phyloP scores from a whole-genome alignment of 2,113 vertebrate species.

The Dunckerocampus dactyliophorus region DNA sequence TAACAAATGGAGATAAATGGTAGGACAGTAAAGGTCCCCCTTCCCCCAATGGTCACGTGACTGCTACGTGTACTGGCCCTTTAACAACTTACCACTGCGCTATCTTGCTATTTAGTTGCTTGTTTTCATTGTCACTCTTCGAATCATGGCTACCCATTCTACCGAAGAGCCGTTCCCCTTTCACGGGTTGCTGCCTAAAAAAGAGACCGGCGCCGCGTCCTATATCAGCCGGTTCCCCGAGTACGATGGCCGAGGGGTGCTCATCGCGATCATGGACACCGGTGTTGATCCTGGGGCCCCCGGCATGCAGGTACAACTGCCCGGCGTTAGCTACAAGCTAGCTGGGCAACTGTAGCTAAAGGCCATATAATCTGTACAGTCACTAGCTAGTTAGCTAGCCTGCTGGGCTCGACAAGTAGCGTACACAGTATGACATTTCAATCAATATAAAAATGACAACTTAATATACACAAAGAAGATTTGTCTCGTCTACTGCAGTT shows the following conservation, averaged over 20 bases:
- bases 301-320: conserved; percentile 88
- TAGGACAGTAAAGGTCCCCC: too few relatives aligned
- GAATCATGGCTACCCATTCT: conserved; percentile 81
- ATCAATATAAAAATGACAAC: conserved; percentile 29
- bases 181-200: conserved; percentile 93
- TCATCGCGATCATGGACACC: conserved; percentile 91
- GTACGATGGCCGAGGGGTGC: conserved; percentile 88
- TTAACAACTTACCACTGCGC: conserved; percentile 56
- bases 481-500: not conserved
- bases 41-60: too few relatives aligned
- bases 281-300: conserved; percentile 95
- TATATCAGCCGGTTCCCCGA: conserved; percentile 88
- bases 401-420: not conserved
- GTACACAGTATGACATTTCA: not conserved
- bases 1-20: too few relatives aligned
- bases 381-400: conserved; percentile 7
- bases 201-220: conserved; percentile 89
- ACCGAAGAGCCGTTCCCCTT: conserved; percentile 90
- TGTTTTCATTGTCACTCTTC: conserved; percentile 65
- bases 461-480: not conserved
- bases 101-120: conserved; percentile 48
- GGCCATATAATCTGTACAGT: conserved; percentile 30
- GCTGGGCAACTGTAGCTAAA: conserved; percentile 27
- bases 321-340: conserved; percentile 31
- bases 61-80: conserved; percentile 43